phyloP scores from a whole-genome alignment of 2,113 vertebrate genomes.

The Phaethornis superciliosus region DNA sequence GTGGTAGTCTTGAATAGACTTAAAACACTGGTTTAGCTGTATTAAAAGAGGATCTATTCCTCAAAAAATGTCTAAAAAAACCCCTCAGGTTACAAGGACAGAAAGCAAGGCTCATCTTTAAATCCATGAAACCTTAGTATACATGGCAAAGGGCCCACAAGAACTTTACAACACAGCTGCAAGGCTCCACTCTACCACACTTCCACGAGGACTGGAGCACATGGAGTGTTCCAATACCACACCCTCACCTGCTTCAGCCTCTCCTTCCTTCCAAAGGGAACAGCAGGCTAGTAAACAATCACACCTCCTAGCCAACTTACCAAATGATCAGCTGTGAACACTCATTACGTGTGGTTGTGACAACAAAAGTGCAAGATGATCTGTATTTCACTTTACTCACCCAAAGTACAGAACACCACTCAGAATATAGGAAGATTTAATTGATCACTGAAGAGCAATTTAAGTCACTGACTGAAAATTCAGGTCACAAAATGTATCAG shows the following conservation, averaged over 20 bases:
- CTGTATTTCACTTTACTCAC: background rate
- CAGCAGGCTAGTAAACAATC: background rate
- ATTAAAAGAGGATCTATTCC: background rate
- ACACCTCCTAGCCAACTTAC: background rate
- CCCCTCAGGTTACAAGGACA: background rate
- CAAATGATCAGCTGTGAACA: background rate
- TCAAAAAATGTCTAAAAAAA: background rate
- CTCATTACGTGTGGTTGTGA: background rate
- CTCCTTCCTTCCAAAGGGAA: background rate
- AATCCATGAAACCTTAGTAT: background rate
- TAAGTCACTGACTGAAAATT: background rate
- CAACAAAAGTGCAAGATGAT: accelerated
- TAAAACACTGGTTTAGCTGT: background rate
- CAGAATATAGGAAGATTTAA: background rate
- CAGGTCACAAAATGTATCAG: background rate
- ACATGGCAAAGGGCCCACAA: background rate
- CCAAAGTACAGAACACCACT: background rate
- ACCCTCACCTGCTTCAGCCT: background rate
- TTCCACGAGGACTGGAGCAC: background rate
- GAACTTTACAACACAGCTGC: background rate
- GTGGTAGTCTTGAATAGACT: background rate
- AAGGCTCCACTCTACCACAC: background rate
- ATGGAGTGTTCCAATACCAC: background rate
- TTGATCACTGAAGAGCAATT: background rate
- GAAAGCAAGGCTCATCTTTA: background rate